Conservation (phyloP, 2,797 vertebrate species). For the Thunnus albacares region DNA sequence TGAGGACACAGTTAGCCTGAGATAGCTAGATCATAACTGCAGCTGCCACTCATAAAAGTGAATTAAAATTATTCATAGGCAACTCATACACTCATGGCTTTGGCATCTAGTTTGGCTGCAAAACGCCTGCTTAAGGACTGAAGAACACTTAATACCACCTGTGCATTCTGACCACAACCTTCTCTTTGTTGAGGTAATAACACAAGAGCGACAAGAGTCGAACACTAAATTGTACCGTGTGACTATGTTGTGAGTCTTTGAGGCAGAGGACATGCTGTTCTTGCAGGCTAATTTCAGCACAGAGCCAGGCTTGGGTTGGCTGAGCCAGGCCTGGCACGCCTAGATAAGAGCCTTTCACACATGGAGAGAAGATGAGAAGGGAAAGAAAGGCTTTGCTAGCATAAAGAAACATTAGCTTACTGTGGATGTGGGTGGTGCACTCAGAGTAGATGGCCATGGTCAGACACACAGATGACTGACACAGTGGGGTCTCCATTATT, state of each 20-base stretch:
- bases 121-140: slow-evolving; percentile 21
- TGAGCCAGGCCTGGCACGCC: slow-evolving; percentile 43
- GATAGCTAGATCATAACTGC: slow-evolving; percentile 31
- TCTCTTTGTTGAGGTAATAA: slow-evolving; percentile 19
- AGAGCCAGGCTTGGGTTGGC: slow-evolving; percentile 32
- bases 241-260: slow-evolving; percentile 20
- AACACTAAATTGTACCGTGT: slow-evolving; percentile 1
- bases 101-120: slow-evolving; percentile 50
- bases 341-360: slow-evolving; percentile 53
- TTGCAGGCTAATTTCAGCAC: slow-evolving; percentile 48
- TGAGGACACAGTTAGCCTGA: slow-evolving; percentile 46
- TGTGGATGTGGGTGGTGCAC: slow-evolving; percentile 36
- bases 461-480: slow-evolving; percentile 37
- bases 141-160: slow-evolving; percentile 19
- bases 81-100: slow-evolving; percentile 42
- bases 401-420: neutral
- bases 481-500: slow-evolving; percentile 51
- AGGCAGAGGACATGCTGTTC: slow-evolving; percentile 62
- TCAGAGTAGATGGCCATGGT: slow-evolving; percentile 16
- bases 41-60: slow-evolving; percentile 76
- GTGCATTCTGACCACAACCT: slow-evolving; percentile 3
- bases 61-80: slow-evolving; percentile 42
- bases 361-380: slow-evolving; percentile 39
- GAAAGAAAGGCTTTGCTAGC: slow-evolving; percentile 40
- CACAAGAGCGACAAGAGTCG: neutral